These are phyloP conservation scores for Mesoclemmys tuberculata DNA, from an alignment of 2,113 vertebrate genomes.

Conservation along the genomic window DNA sequence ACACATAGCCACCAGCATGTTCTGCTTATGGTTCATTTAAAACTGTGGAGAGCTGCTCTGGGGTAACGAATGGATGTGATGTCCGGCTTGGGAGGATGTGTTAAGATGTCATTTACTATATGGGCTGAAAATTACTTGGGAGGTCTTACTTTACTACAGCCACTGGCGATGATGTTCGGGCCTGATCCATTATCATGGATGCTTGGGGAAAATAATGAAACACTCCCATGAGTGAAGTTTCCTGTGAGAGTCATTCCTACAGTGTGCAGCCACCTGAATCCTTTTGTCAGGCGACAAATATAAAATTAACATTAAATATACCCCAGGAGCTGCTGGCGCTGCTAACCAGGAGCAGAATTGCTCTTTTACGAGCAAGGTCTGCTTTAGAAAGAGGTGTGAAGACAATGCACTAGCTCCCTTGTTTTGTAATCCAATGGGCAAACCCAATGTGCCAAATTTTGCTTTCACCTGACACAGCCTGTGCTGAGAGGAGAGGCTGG, in stretches of 20 bases:
- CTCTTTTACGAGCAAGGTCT: background rate
- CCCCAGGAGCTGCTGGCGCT: background rate
- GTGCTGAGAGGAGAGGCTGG: background rate
- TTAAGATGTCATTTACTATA: background rate
- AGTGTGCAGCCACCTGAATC: background rate
- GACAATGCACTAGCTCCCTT: background rate
- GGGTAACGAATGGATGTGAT: background rate
- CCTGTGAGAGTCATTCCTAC: background rate
- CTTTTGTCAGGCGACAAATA: background rate
- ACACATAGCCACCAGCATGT: constrained; percentile 16
- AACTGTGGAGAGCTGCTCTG: background rate
- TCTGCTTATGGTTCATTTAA: background rate
- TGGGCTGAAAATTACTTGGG: background rate
- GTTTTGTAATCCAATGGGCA: background rate
- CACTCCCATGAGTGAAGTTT: background rate
- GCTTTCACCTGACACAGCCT: background rate
- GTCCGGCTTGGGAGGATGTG: background rate
- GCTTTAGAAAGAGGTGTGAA: background rate
- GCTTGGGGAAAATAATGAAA: background rate
- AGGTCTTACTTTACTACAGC: background rate
- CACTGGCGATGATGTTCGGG: background rate
- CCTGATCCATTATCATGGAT: background rate
- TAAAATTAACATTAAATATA: background rate
- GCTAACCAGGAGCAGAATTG: background rate
- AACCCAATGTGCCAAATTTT: background rate